Conservation (phyloP, 2,113 vertebrate genomes). For the Tricholaema leucomelas region DNA sequence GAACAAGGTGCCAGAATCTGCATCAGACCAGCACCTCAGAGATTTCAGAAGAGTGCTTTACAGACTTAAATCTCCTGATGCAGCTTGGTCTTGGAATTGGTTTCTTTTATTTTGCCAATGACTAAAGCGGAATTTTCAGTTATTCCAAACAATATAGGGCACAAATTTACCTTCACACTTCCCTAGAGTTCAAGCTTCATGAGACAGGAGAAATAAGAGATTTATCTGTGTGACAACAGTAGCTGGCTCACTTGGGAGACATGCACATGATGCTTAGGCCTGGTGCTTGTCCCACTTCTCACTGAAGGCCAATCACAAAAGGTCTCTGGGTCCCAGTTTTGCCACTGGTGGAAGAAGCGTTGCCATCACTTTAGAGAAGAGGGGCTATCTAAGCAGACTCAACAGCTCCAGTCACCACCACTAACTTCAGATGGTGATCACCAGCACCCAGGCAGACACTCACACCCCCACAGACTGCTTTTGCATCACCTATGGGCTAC, state of each 20-base stretch:
- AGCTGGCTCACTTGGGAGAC: neutral
- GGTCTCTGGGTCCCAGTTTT: neutral
- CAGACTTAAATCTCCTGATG: neutral
- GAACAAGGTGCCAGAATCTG: neutral
- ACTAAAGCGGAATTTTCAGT: neutral
- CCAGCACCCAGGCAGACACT: neutral
- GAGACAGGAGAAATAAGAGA: neutral
- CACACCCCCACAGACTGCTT: fast-evolving
- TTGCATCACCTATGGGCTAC: neutral
- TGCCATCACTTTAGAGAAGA: neutral
- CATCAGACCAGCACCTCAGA: neutral
- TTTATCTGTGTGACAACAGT: neutral
- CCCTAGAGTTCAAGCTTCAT: neutral
- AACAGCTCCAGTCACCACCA: neutral
- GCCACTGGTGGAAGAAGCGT: neutral
- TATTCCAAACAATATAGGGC: neutral
- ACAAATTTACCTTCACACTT: neutral
- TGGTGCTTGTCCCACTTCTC: neutral
- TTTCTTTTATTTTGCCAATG: neutral
- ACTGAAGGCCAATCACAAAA: neutral
- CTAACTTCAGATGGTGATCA: neutral
- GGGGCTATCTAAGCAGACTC: neutral
- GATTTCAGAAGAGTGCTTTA: neutral
- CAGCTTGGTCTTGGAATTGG: neutral
- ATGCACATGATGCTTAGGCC: neutral